Base-by-base conservation (phyloP, 1,140 invertebrate species). In the Sesamia nonagrioides region DNA sequence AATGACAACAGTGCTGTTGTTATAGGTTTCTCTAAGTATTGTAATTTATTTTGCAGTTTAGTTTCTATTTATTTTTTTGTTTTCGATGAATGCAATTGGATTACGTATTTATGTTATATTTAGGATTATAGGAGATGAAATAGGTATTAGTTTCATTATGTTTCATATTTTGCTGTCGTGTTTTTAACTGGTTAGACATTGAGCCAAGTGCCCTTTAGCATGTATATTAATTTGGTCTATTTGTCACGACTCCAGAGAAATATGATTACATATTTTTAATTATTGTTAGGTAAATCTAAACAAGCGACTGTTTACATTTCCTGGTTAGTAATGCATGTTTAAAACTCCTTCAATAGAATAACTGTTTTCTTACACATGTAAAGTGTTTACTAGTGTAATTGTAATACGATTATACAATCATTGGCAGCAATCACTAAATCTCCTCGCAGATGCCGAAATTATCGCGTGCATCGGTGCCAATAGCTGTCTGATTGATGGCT, bases 391-490 rank as follows among this genome's bases (percentile, higher is more conserved):
- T 68, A 54, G 72, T 69, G 79, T 78, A 80, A 84, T 81, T 81
- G 75, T 84, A 82, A 87, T 84, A 77, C 48, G 86, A 91, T 93
- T 91, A 92, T 92, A 88, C 85, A 91, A 92, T 88, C 79, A 88
- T 93, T 93, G 93, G 92, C 92, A 94, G 80, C 84, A 80, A 78
- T 75, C 76, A 84, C 87, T 84, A 85, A 77, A 88, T 89, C 88
- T 89, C 88, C 88, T 89, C 87, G 86, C 88, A 89, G 85, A 89
- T 71, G 84, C 87, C 84, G 77, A 91, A 92, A 92, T 92, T 92
- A 93, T 93, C 89, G 84, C 90, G 82, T 84, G 89, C 73, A 86
- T 79, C 82, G 84, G 84, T 94, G 93, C 93, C 92, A 94, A 93
- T 87, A 86, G 78, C 78, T 83, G 84, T 84, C 79, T 91, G 88